These are phyloP conservation scores for Lucinisca nassula DNA, from an alignment of 2,888 invertebrate species.

Conservation along the genomic window DNA sequence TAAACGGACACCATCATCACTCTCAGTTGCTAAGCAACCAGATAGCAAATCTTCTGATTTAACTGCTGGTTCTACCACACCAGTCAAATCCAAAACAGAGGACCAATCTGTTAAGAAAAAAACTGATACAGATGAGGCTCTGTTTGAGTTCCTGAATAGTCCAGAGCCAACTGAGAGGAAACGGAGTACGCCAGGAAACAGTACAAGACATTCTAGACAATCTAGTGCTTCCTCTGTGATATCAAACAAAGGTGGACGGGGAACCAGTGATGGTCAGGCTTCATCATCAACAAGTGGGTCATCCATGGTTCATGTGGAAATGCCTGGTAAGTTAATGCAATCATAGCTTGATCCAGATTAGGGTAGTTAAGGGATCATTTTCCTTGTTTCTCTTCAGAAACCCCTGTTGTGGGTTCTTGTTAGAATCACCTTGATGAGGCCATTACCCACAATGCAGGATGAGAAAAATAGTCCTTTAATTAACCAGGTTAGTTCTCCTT, in stretches of 20 bases:
- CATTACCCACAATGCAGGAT: too few species aligned
- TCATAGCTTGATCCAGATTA: too few species aligned
- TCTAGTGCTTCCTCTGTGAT: constrained; percentile 85
- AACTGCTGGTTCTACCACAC: constrained; percentile 15
- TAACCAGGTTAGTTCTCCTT: too few species aligned
- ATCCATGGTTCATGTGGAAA: constrained; percentile 77
- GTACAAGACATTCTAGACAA: constrained; percentile 85
- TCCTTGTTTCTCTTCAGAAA: too few species aligned
- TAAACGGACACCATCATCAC: constrained; percentile 60
- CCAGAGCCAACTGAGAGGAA: constrained; percentile 78
- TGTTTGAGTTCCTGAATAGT: constrained; percentile 88
- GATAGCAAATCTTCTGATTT: constrained; percentile 47
- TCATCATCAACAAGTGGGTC: constrained; percentile 73
- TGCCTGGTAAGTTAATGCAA: constrained; percentile 71
- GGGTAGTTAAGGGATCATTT: too few species aligned
- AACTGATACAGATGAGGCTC: constrained; percentile 87
- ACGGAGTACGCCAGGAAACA: constrained; percentile 76
- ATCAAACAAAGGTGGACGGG: constrained; percentile 76
- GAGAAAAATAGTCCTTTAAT: too few species aligned
- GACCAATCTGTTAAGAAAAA: constrained; percentile 70
- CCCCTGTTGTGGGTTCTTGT: too few species aligned
- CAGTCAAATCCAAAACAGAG: constrained; percentile 51
- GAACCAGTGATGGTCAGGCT: constrained; percentile 44
- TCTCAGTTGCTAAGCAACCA: constrained; percentile 76
- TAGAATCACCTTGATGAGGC: too few species aligned